A percentile compares a stretch with the other conserved stretches of the same genome.
Evolutionary conservation across 2,888 invertebrate species (phyloP).

Genomic region (Acleris emargana): DNA sequence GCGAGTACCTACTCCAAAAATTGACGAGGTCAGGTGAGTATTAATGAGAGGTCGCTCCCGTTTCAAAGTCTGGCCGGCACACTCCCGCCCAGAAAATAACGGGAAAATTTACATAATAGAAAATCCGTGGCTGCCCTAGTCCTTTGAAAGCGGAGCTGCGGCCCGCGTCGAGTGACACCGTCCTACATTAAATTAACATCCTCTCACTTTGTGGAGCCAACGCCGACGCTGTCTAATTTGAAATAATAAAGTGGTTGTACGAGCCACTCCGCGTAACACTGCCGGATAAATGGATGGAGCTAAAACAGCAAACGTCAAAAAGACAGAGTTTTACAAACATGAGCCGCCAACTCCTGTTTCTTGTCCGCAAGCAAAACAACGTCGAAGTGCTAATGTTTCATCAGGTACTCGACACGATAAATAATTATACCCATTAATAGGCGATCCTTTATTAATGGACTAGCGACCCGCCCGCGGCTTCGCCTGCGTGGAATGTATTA

Average conservation of each 20-base stretch:
- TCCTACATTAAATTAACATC: conserved; percentile 81
- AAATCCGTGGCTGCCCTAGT: conserved; percentile 78
- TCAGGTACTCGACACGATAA: background rate
- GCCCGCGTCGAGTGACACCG: conserved; percentile 74
- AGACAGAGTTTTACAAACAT: conserved; percentile 7
- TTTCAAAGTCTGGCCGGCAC: conserved; percentile 76
- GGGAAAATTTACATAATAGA: conserved; percentile 82
- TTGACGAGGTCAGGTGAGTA: conserved; percentile 66
- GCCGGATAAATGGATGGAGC: conserved; percentile 16
- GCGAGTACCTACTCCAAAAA: conserved; percentile 57
- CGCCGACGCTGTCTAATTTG: conserved; percentile 67
- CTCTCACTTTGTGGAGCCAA: conserved; percentile 71
- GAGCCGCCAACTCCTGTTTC: background rate
- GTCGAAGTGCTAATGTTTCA: conserved; percentile 9
- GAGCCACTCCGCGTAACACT: conserved; percentile 38
- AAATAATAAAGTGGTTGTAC: conserved; percentile 57
- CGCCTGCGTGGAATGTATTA: too few species aligned
- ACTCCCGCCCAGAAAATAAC: conserved; percentile 77
- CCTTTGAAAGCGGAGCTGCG: conserved; percentile 75
- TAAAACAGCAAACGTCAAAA: conserved; percentile 6
- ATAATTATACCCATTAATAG: background rate
- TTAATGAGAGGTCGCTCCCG: conserved; percentile 73
- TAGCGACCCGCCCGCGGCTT: too few species aligned
- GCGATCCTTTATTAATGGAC: conserved; percentile 17
- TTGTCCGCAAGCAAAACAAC: background rate